These are phyloP conservation scores for Micromys minutus DNA, from an alignment of 2,113 vertebrate genomes.

Conservation along the genomic window DNA sequence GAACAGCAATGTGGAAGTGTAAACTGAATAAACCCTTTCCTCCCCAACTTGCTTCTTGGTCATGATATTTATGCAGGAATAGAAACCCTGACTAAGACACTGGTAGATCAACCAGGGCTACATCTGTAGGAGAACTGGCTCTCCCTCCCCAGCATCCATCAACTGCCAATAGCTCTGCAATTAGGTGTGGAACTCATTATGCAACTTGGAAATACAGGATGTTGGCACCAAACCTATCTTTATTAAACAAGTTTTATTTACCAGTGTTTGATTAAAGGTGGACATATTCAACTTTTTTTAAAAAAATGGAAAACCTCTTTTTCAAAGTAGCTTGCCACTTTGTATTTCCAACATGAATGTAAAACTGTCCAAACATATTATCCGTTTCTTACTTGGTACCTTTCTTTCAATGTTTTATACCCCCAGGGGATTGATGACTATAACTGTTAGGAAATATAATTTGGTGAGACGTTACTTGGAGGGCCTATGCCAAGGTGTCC, in stretches of 20 bases:
- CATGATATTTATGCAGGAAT: too few species aligned
- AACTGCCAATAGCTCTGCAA: neutral
- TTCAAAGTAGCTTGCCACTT: constrained; percentile 10
- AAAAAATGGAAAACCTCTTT: neutral
- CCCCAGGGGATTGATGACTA: too few species aligned
- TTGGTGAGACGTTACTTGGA: fast-evolving
- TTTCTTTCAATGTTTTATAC: neutral
- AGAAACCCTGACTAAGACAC: too few species aligned
- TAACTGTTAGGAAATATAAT: neutral
- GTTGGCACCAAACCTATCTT: neutral
- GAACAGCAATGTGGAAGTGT: too few species aligned
- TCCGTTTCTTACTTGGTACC: neutral
- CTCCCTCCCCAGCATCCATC: neutral
- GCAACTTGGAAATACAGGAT: too few species aligned
- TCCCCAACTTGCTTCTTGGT: too few species aligned
- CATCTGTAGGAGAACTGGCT: neutral
- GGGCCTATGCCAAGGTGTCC: neutral
- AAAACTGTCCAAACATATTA: neutral
- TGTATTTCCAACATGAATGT: neutral
- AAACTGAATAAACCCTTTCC: too few species aligned
- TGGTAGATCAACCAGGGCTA: neutral
- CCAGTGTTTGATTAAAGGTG: neutral
- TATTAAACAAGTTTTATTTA: neutral
- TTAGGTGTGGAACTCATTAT: neutral
- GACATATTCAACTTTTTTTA: neutral